These are phyloP conservation scores for Molossus molossus DNA, from an alignment of 2,797 vertebrate species.

Conservation along the genomic window DNA sequence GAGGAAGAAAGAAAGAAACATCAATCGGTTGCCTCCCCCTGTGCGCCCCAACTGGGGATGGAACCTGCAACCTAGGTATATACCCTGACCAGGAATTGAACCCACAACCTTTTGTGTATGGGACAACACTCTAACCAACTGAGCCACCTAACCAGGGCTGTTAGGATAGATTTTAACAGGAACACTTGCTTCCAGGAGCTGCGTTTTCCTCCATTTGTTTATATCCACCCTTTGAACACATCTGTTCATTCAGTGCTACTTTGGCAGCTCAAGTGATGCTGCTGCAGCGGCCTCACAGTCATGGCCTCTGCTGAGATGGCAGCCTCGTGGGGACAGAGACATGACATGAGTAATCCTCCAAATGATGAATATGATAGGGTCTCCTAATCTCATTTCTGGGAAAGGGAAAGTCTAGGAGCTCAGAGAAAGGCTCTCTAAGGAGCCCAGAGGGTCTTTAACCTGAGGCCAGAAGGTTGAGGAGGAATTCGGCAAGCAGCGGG, in stretches of 20 bases:
- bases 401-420: neutral
- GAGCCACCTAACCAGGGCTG: neutral
- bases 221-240: neutral
- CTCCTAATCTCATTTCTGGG: neutral
- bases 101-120: neutral
- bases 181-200: neutral
- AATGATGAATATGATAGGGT: neutral
- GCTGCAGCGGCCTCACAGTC: neutral
- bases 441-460: neutral
- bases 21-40: no score
- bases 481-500: neutral
- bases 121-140: neutral
- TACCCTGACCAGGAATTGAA: neutral
- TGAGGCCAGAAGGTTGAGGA: neutral
- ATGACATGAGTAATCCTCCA: neutral
- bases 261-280: neutral
- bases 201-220: neutral
- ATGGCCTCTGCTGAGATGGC: neutral
- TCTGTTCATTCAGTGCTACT: neutral
- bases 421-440: neutral
- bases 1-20: neutral
- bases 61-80: no score
- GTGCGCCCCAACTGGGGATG: no score
- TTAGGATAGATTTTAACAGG: neutral
- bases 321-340: neutral